A percentile compares a stretch with the other conserved stretches of the same genome.
phyloP scores from a whole-genome alignment of 2,797 vertebrate genomes.

The Menidia menidia region DNA sequence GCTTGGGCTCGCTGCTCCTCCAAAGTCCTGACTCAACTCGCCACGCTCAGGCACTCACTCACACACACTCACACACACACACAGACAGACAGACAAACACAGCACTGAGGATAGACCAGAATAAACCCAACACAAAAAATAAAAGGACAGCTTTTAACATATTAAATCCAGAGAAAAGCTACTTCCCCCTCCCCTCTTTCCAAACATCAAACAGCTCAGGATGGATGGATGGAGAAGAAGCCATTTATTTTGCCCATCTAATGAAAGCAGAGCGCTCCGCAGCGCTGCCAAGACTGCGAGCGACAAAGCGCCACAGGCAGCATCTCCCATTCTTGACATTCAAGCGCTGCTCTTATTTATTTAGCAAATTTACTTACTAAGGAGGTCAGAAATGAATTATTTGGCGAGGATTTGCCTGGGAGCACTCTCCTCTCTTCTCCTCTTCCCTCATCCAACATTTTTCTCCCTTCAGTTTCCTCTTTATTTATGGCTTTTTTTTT shows the following conservation, averaged over 20 bases:
- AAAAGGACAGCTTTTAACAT: constrained; percentile 84
- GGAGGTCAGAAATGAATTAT: constrained; percentile 87
- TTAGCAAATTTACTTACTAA: constrained; percentile 88
- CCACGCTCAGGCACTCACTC: constrained; percentile 22
- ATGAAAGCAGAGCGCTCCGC: constrained; percentile 76
- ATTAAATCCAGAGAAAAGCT: constrained; percentile 84
- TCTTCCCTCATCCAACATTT: constrained; percentile 75
- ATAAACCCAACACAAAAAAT: constrained; percentile 68
- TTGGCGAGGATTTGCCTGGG: constrained; percentile 83
- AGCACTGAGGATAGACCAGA: constrained; percentile 42
- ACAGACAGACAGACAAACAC: constrained; percentile 21
- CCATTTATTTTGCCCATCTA: constrained; percentile 83
- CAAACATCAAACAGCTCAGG: constrained; percentile 81
- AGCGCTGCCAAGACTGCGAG: constrained; percentile 78
- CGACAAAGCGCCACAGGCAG: constrained; percentile 79
- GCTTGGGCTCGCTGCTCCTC: constrained; percentile 64
- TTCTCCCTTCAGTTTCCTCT: constrained; percentile 77
- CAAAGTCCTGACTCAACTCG: constrained; percentile 77
- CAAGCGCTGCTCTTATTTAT: constrained; percentile 86
- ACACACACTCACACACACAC: constrained; percentile 32
- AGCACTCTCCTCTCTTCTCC: constrained; percentile 74
- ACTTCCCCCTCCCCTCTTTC: constrained; percentile 55
- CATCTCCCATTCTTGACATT: constrained; percentile 82
- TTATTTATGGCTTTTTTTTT: constrained; percentile 74
- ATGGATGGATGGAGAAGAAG: constrained; percentile 79